phyloP scores from a whole-genome alignment of 1,140 invertebrate genomes.

The Dryas iulia region DNA sequence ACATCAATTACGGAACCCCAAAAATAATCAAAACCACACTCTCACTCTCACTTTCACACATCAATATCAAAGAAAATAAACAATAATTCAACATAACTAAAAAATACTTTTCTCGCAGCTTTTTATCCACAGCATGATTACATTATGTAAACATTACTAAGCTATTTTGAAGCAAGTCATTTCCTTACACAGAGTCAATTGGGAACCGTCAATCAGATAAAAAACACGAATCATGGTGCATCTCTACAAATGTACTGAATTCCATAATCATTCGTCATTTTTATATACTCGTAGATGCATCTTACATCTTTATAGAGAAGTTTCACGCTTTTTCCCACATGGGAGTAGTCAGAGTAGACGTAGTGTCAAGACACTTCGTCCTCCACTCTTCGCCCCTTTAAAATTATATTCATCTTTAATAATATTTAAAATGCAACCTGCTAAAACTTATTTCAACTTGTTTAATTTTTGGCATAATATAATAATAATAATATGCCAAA shows the following conservation, averaged over 20 bases:
- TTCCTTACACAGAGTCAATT: neutral
- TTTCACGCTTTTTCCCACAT: too few species aligned
- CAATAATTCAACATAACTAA: neutral
- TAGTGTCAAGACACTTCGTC: too few species aligned
- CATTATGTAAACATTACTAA: neutral
- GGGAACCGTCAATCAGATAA: neutral
- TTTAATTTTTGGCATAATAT: too few species aligned
- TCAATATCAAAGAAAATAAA: neutral
- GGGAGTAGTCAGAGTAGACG: too few species aligned
- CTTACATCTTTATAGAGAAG: neutral
- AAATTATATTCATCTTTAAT: too few species aligned
- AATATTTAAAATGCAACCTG: too few species aligned
- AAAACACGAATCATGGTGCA: neutral
- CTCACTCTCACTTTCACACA: neutral
- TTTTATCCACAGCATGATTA: neutral
- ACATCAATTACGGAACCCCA: neutral
- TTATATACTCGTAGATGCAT: neutral
- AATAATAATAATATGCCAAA: too few species aligned
- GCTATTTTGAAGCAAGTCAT: neutral
- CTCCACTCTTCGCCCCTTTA: too few species aligned
- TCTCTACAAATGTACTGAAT: neutral
- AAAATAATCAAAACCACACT: neutral
- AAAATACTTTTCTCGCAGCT: neutral
- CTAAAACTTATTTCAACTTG: too few species aligned
- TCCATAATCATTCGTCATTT: neutral